phyloP scores from a whole-genome alignment of 2,888 invertebrate species.

The Ennomos quercinarius region DNA sequence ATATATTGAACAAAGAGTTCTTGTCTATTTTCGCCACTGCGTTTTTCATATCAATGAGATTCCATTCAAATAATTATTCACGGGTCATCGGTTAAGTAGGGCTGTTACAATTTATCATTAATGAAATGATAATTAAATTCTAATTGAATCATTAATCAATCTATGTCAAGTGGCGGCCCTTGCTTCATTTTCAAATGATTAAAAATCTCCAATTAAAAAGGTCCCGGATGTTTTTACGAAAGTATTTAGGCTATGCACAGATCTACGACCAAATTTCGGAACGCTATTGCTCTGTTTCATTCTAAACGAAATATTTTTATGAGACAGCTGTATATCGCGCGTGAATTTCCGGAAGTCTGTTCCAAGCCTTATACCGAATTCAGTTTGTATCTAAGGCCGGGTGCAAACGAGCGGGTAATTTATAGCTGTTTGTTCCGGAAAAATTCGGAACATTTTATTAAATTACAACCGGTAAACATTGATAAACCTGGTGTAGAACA shows the following conservation, averaged over 20 bases:
- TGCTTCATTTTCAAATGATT: constrained; percentile 51
- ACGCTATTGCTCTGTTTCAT: background rate
- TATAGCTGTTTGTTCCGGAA: constrained; percentile 41
- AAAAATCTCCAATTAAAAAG: constrained; percentile 53
- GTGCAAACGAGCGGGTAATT: constrained; percentile 40
- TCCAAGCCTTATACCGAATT: constrained; percentile 22
- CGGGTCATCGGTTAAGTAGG: background rate
- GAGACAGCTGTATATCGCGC: constrained; percentile 6
- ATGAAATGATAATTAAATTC: constrained; percentile 34
- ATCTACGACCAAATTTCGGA: background rate
- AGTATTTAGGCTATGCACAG: constrained; percentile 15
- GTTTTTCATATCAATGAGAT: background rate
- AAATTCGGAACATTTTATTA: constrained; percentile 41
- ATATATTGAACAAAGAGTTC: no score
- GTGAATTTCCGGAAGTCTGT: background rate
- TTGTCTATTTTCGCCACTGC: no score
- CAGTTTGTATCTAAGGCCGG: constrained; percentile 37
- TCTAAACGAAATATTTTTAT: constrained; percentile 3
- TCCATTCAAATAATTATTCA: background rate
- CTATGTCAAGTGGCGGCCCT: constrained; percentile 41
- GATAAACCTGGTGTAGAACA: constrained; percentile 40
- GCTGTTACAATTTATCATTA: constrained; percentile 19
- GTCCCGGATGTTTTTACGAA: constrained; percentile 40
- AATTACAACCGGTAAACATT: constrained; percentile 44
- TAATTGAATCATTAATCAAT: constrained; percentile 56